Conservation (phyloP, 2,888 invertebrate species). For the Xestia rhomboidea region DNA sequence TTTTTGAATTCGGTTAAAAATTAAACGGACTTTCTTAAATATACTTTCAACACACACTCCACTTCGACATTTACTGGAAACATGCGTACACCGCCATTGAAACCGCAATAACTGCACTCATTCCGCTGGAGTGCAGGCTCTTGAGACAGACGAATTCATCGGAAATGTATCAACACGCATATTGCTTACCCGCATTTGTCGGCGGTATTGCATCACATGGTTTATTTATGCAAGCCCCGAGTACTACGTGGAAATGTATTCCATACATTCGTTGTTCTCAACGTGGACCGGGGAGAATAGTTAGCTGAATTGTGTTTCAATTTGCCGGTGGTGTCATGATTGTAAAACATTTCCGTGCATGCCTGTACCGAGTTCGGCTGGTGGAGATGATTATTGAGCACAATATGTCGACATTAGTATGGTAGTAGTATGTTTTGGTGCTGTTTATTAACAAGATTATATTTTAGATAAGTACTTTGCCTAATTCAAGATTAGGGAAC, state of each 20-base stretch:
- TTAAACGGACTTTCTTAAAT: neutral
- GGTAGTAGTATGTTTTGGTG: neutral
- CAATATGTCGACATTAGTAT: slow-evolving; percentile 2
- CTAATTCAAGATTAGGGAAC: neutral
- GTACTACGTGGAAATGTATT: slow-evolving; percentile 58
- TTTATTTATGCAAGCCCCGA: slow-evolving; percentile 65
- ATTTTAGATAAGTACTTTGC: neutral
- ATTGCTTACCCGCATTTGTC: slow-evolving; percentile 63
- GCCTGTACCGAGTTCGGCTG: neutral
- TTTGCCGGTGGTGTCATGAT: slow-evolving; percentile 56
- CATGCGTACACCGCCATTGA: slow-evolving; percentile 32
- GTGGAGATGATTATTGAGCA: slow-evolving; percentile 25
- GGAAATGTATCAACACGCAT: slow-evolving; percentile 60
- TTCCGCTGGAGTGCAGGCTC: slow-evolving; percentile 37
- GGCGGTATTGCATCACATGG: slow-evolving; percentile 54
- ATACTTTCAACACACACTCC: neutral
- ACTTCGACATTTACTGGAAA: slow-evolving; percentile 13
- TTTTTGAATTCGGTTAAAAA: neutral
- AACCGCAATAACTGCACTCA: slow-evolving; percentile 53
- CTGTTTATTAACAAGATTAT: neutral
- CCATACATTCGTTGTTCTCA: slow-evolving; percentile 61
- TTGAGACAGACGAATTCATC: slow-evolving; percentile 58
- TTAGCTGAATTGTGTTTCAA: slow-evolving; percentile 67
- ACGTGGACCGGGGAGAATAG: slow-evolving; percentile 56
- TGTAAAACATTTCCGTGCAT: slow-evolving; percentile 43